Conservation (phyloP, 2,113 vertebrate species). For the Vicugna pacos region DNA sequence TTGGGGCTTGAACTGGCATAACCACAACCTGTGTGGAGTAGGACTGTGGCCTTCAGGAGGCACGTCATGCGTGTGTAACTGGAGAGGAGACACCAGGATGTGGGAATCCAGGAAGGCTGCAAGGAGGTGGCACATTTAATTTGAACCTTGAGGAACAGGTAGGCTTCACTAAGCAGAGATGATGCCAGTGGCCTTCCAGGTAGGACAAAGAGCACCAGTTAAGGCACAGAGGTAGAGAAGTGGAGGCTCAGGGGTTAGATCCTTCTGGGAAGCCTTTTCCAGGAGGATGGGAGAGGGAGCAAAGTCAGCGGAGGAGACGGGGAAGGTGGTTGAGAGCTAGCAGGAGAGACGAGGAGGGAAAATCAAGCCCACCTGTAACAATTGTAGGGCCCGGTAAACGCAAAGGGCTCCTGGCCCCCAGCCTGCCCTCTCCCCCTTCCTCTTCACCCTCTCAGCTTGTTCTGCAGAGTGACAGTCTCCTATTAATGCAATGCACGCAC, state of each 20-base stretch:
- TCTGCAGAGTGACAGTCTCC: neutral
- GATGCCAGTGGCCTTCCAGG: neutral
- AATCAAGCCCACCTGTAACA: too few species aligned
- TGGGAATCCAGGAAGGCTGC: neutral
- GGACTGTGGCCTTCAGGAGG: neutral
- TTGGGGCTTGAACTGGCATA: neutral
- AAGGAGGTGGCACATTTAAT: neutral
- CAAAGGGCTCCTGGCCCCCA: accelerated
- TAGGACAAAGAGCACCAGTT: neutral
- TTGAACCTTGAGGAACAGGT: neutral
- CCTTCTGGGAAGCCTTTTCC: neutral
- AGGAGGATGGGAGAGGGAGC: neutral
- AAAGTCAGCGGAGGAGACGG: neutral
- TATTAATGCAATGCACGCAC: accelerated
- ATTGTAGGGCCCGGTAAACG: accelerated
- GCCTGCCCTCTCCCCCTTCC: neutral
- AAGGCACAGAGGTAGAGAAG: neutral
- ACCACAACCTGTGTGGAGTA: neutral
- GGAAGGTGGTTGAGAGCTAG: neutral
- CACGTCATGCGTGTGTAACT: neutral
- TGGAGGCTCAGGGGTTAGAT: neutral
- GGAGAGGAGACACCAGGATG: neutral
- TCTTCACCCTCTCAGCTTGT: neutral
- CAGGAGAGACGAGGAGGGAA: neutral
- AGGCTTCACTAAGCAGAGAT: neutral